phyloP scores from a whole-genome alignment of 2,113 vertebrate genomes.

The Nasalis larvatus region DNA sequence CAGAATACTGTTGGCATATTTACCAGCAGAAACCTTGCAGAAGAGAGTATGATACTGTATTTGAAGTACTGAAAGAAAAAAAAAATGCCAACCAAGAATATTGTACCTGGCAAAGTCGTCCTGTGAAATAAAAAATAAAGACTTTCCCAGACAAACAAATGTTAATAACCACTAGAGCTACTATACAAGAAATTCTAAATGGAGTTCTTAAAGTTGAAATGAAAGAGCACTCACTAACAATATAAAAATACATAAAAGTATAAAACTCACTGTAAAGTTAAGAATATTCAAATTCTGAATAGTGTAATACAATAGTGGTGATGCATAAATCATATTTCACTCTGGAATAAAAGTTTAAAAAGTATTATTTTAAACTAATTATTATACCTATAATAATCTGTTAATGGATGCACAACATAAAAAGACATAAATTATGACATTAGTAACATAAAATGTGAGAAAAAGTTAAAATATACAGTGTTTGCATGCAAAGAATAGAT shows the following conservation, averaged over 20 bases:
- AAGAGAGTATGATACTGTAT: neutral
- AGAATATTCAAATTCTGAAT: neutral
- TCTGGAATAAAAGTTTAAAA: neutral
- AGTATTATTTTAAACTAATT: neutral
- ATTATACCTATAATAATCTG: neutral
- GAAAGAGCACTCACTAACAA: neutral
- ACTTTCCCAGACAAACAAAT: no score
- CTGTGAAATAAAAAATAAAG: no score
- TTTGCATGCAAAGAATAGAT: neutral
- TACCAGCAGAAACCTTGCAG: neutral
- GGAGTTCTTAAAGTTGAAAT: neutral
- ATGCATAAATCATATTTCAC: neutral
- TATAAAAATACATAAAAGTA: neutral
- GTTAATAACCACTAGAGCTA: no score
- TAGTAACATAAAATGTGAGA: neutral
- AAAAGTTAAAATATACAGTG: neutral
- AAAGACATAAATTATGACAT: neutral
- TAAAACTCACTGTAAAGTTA: neutral
- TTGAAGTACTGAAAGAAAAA: no score
- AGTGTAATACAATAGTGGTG: neutral
- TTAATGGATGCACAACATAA: neutral
- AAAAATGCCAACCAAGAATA: no score
- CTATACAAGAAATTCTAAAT: no score
- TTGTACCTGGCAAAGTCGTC: no score
- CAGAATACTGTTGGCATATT: neutral